A percentile compares a stretch with the other conserved stretches of the same genome.
Conservation (phyloP, 1,140 invertebrate genomes). For the Diorhabda elongata region DNA sequence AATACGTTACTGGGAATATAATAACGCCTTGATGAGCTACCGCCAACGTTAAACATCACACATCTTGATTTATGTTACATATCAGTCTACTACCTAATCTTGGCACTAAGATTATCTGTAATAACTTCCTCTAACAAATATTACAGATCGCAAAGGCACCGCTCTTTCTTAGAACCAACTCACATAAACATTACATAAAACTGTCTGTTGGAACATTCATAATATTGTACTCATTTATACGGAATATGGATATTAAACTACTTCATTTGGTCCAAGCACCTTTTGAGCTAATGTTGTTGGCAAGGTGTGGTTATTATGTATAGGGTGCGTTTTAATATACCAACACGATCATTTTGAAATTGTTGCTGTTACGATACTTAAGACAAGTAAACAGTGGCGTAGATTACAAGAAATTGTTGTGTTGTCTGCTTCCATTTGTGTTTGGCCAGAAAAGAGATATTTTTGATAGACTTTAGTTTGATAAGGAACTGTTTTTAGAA, state of each 20-base stretch:
- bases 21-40: no score
- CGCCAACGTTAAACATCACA: no score
- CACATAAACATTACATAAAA: neutral
- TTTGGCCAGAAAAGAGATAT: no score
- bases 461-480: no score
- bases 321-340: neutral
- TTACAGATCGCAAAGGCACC: neutral
- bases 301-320: neutral
- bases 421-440: no score
- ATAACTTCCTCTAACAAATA: no score
- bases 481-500: no score
- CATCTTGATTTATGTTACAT: no score
- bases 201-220: neutral
- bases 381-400: neutral
- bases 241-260: constrained; percentile 3
- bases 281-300: constrained; percentile 3
- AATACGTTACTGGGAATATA: no score
- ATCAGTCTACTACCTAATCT: no score
- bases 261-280: neutral
- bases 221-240: neutral
- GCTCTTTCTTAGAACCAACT: neutral
- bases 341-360: neutral
- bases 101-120: no score
- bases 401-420: neutral
- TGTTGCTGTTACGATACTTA: neutral